Evolutionary conservation across 2,797 vertebrate genomes (phyloP).

Genomic region (Echiichthys vipera): DNA sequence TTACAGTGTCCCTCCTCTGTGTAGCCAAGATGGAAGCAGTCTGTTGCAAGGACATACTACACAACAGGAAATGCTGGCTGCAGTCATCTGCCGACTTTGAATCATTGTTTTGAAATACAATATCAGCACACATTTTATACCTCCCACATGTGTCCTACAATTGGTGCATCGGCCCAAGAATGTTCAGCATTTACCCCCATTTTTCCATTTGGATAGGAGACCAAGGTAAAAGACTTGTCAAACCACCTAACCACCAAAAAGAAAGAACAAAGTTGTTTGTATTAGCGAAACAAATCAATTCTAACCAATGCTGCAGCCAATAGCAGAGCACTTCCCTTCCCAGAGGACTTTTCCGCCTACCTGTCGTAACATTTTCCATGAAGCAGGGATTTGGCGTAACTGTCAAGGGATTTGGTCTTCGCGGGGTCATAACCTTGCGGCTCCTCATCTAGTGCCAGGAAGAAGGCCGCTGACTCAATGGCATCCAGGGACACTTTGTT

Average conservation of each 20-base stretch:
- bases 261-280: neutral
- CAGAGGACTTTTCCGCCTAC: constrained; percentile 63
- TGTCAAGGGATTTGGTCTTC: constrained; percentile 83
- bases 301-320: neutral
- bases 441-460: constrained; percentile 91
- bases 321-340: neutral
- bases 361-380: constrained; percentile 95
- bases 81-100: neutral
- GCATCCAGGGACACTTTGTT: constrained; percentile 89
- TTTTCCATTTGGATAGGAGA: constrained; percentile 92
- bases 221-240: constrained; percentile 94
- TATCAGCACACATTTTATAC: constrained; percentile 71
- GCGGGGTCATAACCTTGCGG: constrained; percentile 81
- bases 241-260: constrained; percentile 93
- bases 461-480: constrained; percentile 93
- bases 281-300: neutral
- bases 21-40: constrained; percentile 92
- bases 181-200: constrained; percentile 93
- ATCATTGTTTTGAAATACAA: neutral
- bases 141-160: constrained; percentile 97
- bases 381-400: constrained; percentile 93
- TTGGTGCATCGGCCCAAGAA: constrained; percentile 94
- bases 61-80: constrained; percentile 29
- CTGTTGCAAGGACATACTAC: constrained; percentile 89
- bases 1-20: constrained; percentile 91